Evolutionary conservation across 2,797 vertebrate species (phyloP).

Genomic region (Anolis apletophallus): DNA sequence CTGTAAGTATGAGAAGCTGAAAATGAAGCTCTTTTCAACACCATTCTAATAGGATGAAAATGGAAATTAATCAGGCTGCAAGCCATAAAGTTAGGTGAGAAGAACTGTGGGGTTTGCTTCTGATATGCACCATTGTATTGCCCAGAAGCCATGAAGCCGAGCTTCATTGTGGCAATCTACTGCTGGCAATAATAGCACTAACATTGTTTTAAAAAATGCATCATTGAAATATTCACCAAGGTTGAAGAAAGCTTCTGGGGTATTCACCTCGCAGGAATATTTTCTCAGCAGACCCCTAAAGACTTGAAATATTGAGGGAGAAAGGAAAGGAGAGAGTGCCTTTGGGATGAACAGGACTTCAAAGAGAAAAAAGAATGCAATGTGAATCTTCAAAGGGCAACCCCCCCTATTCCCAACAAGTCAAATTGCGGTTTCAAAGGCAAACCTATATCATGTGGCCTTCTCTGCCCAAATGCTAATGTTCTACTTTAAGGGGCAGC

Average conservation of each 20-base stretch:
- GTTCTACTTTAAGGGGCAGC: neutral
- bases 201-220: conserved; percentile 63
- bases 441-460: neutral
- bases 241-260: conserved; percentile 68
- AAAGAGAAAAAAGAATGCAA: conserved; percentile 71
- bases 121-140: conserved; percentile 13
- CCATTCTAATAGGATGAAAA: conserved; percentile 30
- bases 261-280: conserved; percentile 62
- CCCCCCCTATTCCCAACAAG: conserved; percentile 65
- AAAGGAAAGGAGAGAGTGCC: conserved; percentile 65
- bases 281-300: conserved; percentile 69
- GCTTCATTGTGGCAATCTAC: conserved; percentile 51
- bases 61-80: conserved; percentile 21
- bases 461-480: neutral
- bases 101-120: neutral
- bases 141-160: conserved; percentile 17
- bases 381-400: conserved; percentile 72
- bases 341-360: conserved; percentile 68
- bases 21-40: conserved; percentile 9
- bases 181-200: conserved; percentile 53
- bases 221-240: conserved; percentile 59
- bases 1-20: conserved; percentile 13
- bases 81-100: conserved; percentile 17
- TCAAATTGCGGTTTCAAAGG: conserved; percentile 67
- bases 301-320: conserved; percentile 44